These are phyloP conservation scores for Mesorhabditis sp. DNA, from an alignment of 2,888 invertebrate species.

Conservation along the genomic window DNA sequence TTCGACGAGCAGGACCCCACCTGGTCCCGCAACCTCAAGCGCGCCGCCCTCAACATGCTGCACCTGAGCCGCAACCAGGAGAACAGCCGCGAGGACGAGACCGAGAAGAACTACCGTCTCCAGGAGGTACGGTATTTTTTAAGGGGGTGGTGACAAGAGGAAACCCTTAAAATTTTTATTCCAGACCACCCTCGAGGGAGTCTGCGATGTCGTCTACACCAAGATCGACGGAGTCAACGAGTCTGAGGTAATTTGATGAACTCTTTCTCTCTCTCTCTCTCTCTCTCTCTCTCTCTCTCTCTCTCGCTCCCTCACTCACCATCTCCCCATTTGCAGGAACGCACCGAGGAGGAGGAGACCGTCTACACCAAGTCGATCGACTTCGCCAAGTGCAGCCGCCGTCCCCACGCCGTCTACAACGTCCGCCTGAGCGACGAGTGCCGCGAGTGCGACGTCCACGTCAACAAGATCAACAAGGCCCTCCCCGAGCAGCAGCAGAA, in stretches of 20 bases:
- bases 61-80: slow-evolving; percentile 15
- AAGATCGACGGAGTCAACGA: slow-evolving; percentile 13
- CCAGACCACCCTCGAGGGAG: slow-evolving; percentile 47
- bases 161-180: not conserved
- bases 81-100: slow-evolving; percentile 9
- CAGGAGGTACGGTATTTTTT: not conserved
- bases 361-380: slow-evolving; percentile 54
- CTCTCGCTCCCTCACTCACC: not conserved
- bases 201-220: slow-evolving; percentile 38
- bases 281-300: not conserved
- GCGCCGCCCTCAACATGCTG: slow-evolving; percentile 48
- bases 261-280: not conserved
- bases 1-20: slow-evolving; percentile 38
- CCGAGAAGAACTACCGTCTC: slow-evolving; percentile 7
- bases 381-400: slow-evolving; percentile 59
- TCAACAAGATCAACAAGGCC: not conserved
- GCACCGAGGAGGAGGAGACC: slow-evolving; percentile 17
- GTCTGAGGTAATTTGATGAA: not conserved
- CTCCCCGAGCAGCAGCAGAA: not conserved
- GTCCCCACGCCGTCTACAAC: slow-evolving; percentile 40
- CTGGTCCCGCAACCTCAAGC: slow-evolving; percentile 54
- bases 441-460: slow-evolving; percentile 24
- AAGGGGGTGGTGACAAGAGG: not conserved
- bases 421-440: slow-evolving; percentile 28
- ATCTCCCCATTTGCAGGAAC: not conserved